Evolutionary conservation across 92 coral and sea anemone species (phyloP).

Genomic region (Umimayanthus kanabou): DNA sequence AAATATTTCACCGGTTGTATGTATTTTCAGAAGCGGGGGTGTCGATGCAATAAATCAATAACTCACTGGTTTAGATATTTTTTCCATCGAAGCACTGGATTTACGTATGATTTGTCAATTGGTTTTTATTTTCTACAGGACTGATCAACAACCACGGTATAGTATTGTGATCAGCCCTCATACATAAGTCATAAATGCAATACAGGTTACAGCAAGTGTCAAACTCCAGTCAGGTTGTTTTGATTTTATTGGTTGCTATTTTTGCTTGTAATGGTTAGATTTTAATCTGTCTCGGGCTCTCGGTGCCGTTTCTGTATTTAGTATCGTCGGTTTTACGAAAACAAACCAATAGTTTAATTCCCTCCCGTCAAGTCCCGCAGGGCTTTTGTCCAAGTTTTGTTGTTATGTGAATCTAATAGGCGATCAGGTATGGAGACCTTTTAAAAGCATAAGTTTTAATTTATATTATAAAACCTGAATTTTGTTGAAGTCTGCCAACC

Average conservation of each 20-base stretch:
- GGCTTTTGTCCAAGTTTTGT: constrained; percentile 8
- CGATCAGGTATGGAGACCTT: constrained; percentile 26
- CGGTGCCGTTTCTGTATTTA: background rate
- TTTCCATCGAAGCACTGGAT: background rate
- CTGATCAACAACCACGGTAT: background rate
- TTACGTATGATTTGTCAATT: background rate
- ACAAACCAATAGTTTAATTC: constrained; percentile 7
- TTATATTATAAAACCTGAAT: background rate
- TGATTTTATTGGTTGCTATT: background rate
- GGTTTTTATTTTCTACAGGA: background rate
- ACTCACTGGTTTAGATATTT: background rate
- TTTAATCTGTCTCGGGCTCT: background rate
- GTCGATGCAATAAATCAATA: background rate
- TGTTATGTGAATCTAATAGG: constrained; percentile 26
- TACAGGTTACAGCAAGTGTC: too few relatives aligned
- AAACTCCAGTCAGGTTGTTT: background rate
- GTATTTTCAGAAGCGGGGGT: background rate
- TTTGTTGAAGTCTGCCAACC: background rate
- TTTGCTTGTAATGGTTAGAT: background rate
- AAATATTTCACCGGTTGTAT: background rate
- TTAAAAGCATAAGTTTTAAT: background rate
- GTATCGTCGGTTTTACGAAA: background rate
- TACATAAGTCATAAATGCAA: background rate
- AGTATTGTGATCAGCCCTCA: background rate
- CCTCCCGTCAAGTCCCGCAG: background rate